These are phyloP conservation scores for honey bee (Apis mellifera) DNA, from an alignment of 1,140 invertebrate species.

Conservation along the genomic window Amel_HAv3.1 CM009932.2:14983501-14984000, in stretches of 20 bases:
- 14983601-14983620: neutral
- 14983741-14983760: neutral
- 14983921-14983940: neutral
- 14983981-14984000: slow-evolving; percentile 37
- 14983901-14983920: slow-evolving; percentile 28
- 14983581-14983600: neutral
- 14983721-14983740: neutral
- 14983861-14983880: too few species aligned
- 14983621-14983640: neutral
- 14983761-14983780: too few species aligned
- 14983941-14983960: slow-evolving; percentile 10
- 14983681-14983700: neutral
- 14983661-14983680: neutral
- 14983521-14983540: neutral
- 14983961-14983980: slow-evolving; percentile 22
- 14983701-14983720: neutral
- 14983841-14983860: too few species aligned
- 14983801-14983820: too few species aligned
- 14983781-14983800: too few species aligned
- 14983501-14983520: too few species aligned
- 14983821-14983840: too few species aligned
- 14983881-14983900: slow-evolving; percentile 19
- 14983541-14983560: slow-evolving; percentile 8
- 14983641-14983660: neutral
- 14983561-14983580: neutral